Evolutionary conservation across 2,797 vertebrate genomes (phyloP).

Genomic region (Hippopotamyrus pictus): DNA sequence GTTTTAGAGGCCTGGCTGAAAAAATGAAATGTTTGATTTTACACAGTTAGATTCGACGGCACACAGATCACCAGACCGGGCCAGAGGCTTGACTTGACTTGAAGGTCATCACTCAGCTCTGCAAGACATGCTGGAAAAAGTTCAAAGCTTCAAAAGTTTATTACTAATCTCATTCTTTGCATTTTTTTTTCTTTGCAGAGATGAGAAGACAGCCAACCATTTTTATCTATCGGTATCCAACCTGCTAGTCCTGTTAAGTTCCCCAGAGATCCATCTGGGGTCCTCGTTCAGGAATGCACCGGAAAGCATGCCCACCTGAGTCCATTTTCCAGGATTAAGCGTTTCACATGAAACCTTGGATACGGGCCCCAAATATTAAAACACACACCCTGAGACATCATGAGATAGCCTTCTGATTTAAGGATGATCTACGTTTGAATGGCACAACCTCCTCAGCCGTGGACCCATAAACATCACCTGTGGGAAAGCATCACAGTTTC

Average conservation of each 20-base stretch:
- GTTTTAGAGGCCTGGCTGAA: background rate
- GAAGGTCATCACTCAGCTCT: background rate
- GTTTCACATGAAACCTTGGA: slow-evolving; percentile 14
- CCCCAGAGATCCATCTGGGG: background rate
- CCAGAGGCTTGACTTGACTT: background rate
- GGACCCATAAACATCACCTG: slow-evolving; percentile 10
- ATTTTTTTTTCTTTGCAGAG: background rate
- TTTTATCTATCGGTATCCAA: background rate
- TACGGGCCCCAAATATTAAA: background rate
- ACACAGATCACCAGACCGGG: background rate
- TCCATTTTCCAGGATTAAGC: slow-evolving; percentile 3
- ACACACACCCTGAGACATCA: slow-evolving; percentile 6
- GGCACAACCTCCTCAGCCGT: background rate
- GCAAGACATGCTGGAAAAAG: background rate
- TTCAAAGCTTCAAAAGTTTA: background rate
- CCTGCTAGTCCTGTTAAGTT: background rate
- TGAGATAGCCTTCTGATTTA: background rate
- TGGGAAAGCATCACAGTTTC: slow-evolving; percentile 12
- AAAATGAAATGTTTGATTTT: background rate
- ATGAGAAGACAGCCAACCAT: slow-evolving; percentile 1
- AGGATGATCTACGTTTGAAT: background rate
- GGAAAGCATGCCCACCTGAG: background rate
- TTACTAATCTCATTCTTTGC: background rate
- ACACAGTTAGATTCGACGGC: background rate
- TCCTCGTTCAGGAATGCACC: background rate